A percentile compares a stretch with the other conserved stretches of the same genome.
These are phyloP conservation scores for Rhinoderma darwinii DNA, from an alignment of 2,113 vertebrate genomes.

Conservation along the genomic window DNA sequence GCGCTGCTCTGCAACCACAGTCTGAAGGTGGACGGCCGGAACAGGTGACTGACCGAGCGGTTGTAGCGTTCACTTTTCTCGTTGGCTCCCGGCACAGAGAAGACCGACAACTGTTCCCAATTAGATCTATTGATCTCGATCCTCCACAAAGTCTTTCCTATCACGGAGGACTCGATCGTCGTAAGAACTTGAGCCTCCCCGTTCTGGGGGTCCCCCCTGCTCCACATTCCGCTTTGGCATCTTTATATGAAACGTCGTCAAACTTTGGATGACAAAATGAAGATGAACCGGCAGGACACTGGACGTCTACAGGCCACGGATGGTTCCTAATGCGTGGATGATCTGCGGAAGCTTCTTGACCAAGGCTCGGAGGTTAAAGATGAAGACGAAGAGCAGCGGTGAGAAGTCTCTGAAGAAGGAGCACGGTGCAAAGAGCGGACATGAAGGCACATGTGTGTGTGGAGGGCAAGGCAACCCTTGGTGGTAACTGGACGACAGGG, in stretches of 20 bases:
- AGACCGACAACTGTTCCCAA: not conserved
- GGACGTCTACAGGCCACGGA: not conserved
- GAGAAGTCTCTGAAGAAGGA: not conserved
- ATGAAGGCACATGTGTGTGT: slow-evolving; percentile 26
- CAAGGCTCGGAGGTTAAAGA: not conserved
- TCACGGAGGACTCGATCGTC: not conserved
- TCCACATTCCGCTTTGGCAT: not conserved
- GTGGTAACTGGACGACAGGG: not conserved
- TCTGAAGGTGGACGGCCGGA: not conserved
- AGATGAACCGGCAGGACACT: not conserved
- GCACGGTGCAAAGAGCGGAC: not conserved
- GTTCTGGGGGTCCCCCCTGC: not conserved
- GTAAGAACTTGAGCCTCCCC: not conserved
- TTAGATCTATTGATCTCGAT: not conserved
- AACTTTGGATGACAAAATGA: not conserved
- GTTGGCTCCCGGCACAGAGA: not conserved
- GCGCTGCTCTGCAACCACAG: not conserved
- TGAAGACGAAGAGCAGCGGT: not conserved
- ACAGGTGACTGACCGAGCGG: not conserved
- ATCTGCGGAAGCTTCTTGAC: not conserved
- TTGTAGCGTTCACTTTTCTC: not conserved
- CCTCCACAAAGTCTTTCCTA: not conserved
- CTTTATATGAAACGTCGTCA: not conserved
- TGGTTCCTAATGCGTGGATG: not conserved
- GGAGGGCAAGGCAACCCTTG: not conserved